Evolutionary conservation across 2,113 vertebrate genomes (phyloP).

Genomic region (Peromyscus polionotus): DNA sequence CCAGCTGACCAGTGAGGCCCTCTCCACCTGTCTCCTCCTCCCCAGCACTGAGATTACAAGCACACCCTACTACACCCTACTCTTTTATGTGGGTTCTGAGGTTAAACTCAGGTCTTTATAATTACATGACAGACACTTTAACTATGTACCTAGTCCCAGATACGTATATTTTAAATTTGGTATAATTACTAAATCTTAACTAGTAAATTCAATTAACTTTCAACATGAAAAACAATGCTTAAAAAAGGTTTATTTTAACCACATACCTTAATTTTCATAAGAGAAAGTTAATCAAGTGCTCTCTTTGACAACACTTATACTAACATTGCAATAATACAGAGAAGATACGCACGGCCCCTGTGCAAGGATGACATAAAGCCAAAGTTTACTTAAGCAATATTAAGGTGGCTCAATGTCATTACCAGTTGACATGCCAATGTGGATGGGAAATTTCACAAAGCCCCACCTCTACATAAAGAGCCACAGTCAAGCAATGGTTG

Average conservation of each 20-base stretch:
- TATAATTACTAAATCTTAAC: neutral
- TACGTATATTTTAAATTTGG: neutral
- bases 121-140: neutral
- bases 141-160: neutral
- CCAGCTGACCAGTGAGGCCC: neutral
- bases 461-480: neutral
- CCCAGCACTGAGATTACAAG: neutral
- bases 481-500: neutral
- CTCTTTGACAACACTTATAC: neutral
- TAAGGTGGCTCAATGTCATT: neutral
- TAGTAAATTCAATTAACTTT: neutral
- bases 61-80: neutral
- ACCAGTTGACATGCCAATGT: neutral
- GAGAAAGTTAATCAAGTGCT: neutral
- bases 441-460: neutral
- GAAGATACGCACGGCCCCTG: neutral
- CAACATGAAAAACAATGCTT: neutral
- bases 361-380: neutral
- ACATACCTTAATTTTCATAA: neutral
- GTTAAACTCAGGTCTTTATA: neutral
- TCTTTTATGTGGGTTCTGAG: neutral
- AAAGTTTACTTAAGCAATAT: neutral
- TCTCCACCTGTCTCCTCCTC: too few species aligned
- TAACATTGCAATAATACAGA: neutral
- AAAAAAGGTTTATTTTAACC: neutral